Evolutionary conservation across 2,888 invertebrate species (phyloP).

Genomic region (Noctua comes): DNA sequence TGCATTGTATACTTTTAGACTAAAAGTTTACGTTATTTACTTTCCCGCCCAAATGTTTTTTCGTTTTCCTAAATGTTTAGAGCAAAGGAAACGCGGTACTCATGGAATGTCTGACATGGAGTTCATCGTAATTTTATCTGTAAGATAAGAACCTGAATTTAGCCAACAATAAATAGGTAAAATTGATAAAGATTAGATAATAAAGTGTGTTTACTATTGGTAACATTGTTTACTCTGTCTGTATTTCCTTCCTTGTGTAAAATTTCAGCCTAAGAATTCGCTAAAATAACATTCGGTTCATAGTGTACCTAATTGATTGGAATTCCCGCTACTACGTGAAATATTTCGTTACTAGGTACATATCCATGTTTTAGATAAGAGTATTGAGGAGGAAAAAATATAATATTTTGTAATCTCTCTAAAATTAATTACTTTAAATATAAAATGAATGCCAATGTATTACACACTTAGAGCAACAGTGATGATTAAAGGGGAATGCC

Average conservation of each 20-base stretch:
- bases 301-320: background rate
- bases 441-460: background rate
- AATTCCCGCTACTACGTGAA: conserved; percentile 1
- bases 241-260: conserved; percentile 11
- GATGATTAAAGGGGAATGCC: background rate
- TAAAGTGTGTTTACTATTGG: conserved; percentile 30
- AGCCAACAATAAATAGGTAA: conserved; percentile 27
- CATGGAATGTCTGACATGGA: conserved; percentile 7
- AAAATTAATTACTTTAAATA: background rate
- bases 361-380: background rate
- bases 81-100: background rate
- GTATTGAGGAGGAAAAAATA: background rate
- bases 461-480: background rate
- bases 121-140: conserved; percentile 58
- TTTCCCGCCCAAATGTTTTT: conserved; percentile 59
- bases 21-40: conserved; percentile 36
- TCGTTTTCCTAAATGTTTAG: background rate
- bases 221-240: background rate
- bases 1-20: conserved; percentile 52
- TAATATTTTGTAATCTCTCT: too few relatives aligned
- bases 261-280: background rate
- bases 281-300: background rate
- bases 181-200: conserved; percentile 54
- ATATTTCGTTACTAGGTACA: background rate
- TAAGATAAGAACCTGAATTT: conserved; percentile 46